phyloP scores from a whole-genome alignment of 2,797 vertebrate species.

The Tenualosa thibaudeaui region DNA sequence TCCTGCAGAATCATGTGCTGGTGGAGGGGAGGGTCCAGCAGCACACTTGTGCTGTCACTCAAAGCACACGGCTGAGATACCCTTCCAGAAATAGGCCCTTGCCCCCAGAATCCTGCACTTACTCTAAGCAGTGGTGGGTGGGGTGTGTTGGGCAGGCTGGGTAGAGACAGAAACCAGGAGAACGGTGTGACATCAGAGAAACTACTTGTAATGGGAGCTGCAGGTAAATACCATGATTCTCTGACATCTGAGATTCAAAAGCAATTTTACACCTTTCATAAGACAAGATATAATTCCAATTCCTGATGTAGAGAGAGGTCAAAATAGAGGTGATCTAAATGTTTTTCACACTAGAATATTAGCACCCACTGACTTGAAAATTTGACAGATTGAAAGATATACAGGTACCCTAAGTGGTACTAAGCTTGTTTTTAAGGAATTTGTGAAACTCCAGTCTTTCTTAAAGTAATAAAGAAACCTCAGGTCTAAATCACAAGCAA shows the following conservation, averaged over 20 bases:
- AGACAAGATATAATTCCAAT: neutral
- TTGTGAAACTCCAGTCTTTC: neutral
- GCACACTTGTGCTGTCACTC: constrained; percentile 83
- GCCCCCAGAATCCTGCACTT: constrained; percentile 44
- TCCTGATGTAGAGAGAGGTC: neutral
- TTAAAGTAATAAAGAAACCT: neutral
- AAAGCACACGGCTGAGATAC: constrained; percentile 64
- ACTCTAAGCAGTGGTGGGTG: neutral
- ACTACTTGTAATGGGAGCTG: neutral
- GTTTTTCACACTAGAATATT: neutral
- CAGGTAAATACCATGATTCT: neutral
- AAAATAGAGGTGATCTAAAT: neutral
- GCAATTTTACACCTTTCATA: neutral
- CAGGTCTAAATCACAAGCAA: neutral
- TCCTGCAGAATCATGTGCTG: constrained; percentile 71
- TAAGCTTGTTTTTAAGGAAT: neutral
- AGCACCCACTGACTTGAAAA: neutral
- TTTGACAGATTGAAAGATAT: neutral
- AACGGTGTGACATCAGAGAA: neutral
- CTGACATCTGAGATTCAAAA: neutral
- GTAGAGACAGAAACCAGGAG: neutral
- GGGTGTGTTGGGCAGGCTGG: neutral
- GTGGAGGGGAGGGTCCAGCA: constrained; percentile 64
- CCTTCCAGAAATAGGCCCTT: constrained; percentile 74
- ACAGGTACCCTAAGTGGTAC: neutral